Evolutionary conservation across 2,113 vertebrate species (phyloP), one percentile per base, ranked within the genome.

Genomic region (Hiodon alosoides): DNA sequence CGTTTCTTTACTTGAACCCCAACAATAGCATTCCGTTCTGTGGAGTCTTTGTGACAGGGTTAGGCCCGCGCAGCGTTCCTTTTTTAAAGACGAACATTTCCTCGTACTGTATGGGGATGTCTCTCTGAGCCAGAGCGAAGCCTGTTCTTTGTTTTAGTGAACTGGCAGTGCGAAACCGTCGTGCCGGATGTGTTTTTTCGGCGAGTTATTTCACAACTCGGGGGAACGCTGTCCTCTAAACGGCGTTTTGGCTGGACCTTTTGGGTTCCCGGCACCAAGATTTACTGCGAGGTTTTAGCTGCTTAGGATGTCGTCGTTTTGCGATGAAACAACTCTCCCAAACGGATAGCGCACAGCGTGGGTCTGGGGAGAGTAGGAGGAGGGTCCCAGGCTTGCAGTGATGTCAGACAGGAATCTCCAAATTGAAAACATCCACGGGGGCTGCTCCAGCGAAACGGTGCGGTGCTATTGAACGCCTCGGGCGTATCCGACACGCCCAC

Each of bases 381-480:
- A 16, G 53, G 67, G 4, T 54, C 16, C 4, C 10, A 7, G 65
- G 16, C 55, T 59, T 13, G 58, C 65, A 55, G 4, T 74, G 72
- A 69, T 68, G 55, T 64, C 67, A 57, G 17, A 59, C 31, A 66
- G 72, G 67, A 74, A 65, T 50, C 17, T 54, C 31, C 58, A 31
- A 74, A 78, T 74, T 74, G 72, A 74, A 74, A 78, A 64, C 60
- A 73, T 78, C 77, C 72, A 70, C 3, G 57, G 9, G 9, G 31
- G 67, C 48, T 55, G 51, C 57, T 9, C 11, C 66, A 62, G 59
- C 58, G 7, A 1, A 71, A 47, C 59, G 4, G 31, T 8, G 6
- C 48, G 69, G 31, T 65, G 76, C 53, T 46, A 69, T 70, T 76
- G 46, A 58, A 60, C 17, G 16, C 14, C 50, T 71, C 61, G 10